Base-by-base conservation (phyloP, 2,888 invertebrate genomes). In the Mesopsocus fuscifrons region DNA sequence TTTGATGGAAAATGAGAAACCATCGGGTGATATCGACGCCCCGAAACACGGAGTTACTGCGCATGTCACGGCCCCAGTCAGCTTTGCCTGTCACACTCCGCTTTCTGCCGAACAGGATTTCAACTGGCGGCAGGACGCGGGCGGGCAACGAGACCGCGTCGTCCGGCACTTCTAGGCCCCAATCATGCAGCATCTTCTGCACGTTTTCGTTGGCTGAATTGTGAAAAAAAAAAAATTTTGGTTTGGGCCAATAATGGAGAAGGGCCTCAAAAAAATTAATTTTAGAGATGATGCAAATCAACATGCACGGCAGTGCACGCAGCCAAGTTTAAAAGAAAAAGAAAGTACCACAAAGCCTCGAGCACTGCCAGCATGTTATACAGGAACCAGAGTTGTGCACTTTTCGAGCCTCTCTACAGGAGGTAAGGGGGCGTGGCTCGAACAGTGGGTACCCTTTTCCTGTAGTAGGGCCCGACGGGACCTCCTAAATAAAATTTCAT, bases 151-250 rank as follows among this genome's bases (percentile, higher is more conserved):
- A 55, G 1, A 74, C 59, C 0, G 73, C 68, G 2, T 70, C 66
- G 0, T 61, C 57, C 0, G 67, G 69, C 22, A 80, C 61, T 42
- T 63, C 59, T 1, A 97, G 63, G 0, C 92, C 92, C 94, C 94
- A 95, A 34, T 74, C 72, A 0, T 61, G 55, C 2, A 94, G 64
- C 22, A 87, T 70, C 47, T 69, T 59, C n/a, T 55, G 65, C 0
- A 85, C 84, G 6, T 71, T 68, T 6, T 71, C 65, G 32, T 67
- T 74, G 0, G 58, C 64, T 48, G 63, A 55, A 0, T n/a, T n/a
- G n/a, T n/a, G n/a, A n/a, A n/a, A 82, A 34, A 34, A 34, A 44
- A 34, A 38, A 2, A 23, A 38, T n/a, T 22, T 43, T 43, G 32
- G 11, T 16, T 31, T n/a, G n/a, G n/a, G n/a, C n/a, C n/a, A 21